Conservation (phyloP, 1,140 invertebrate genomes). For the Sycophaga agraensis region DNA sequence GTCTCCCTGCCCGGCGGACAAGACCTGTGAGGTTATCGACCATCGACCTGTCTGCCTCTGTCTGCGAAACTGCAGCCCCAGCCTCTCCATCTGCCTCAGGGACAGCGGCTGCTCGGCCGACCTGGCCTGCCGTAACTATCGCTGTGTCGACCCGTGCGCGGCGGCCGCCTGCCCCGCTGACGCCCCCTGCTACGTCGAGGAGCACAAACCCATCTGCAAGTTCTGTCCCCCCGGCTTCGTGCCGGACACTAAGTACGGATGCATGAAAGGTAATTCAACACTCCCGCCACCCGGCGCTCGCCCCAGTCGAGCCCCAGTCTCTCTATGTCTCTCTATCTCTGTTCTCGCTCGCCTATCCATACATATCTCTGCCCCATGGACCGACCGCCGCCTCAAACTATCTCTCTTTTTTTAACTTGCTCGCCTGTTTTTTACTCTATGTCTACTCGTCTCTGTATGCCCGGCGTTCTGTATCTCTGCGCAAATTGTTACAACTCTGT, state of each 20-base stretch:
- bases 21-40: slow-evolving; percentile 81
- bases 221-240: slow-evolving; percentile 89
- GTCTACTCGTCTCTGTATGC: not conserved
- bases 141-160: slow-evolving; percentile 87
- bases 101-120: slow-evolving; percentile 84
- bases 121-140: slow-evolving; percentile 82
- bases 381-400: not conserved
- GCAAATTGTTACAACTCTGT: no score
- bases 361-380: no score
- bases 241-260: slow-evolving; percentile 86
- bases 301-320: not conserved
- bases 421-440: not conserved
- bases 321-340: not conserved
- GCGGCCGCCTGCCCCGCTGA: slow-evolving; percentile 76
- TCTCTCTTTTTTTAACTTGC: not conserved
- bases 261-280: slow-evolving; percentile 82
- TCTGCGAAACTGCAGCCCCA: slow-evolving; percentile 80
- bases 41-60: slow-evolving; percentile 85
- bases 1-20: slow-evolving; percentile 69
- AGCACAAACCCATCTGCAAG: slow-evolving; percentile 90
- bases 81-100: slow-evolving; percentile 82
- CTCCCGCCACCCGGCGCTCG: not conserved
- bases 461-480: not conserved
- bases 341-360: no score
- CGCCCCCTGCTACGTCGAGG: slow-evolving; percentile 86